Evolutionary conservation across 2,888 invertebrate genomes (phyloP), one percentile per base, ranked within the genome.

Genomic region (Troilus luridus): DNA sequence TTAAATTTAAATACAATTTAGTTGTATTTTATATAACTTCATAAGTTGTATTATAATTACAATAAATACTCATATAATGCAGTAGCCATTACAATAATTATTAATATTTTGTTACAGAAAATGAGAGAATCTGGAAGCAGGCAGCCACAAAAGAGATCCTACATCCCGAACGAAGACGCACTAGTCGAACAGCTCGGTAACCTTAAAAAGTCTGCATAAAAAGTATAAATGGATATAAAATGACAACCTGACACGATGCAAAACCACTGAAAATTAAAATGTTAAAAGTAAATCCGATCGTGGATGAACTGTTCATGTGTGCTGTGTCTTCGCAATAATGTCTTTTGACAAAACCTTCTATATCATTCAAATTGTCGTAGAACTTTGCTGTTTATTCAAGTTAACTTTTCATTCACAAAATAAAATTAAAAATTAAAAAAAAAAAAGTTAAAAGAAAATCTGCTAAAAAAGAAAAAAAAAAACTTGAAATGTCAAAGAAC

Each of bases 171-270:
- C 92, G 96, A 96, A 93, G 95, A 96, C 91, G 96, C 95, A 93
- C 94, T 96, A 91, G 96, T 96, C 9, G 94, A 95, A 85, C 96
- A 96, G 94, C 95, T 96, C 90, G 95, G 96, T 93, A 95, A 96
- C 91, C 94, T 96, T 91, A 96, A 96, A 94, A 96, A 96, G 62
- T 85, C 90, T 24, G 90, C 85, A 85, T 90, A 90, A 90, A 85
- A 41, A 59, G 59, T 19, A 56, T 41, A 54, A 27, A 59, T 54
- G 24, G 56, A 90, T 56, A 24, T 90, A 41, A 21, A 12, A 62
- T 90, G 41, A 41, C 58, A 21, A 72, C 77, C 62, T 27, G 60
- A 64, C 89, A 77, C n/a, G 59, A 58, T 77, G 90, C 90, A 72
- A 77, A 64, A 58, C n/a, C 59, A 77, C 54, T 89, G 89, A 89